phyloP scores from a whole-genome alignment of 2,113 vertebrate genomes.

The Anolis carolinensis region DNA sequence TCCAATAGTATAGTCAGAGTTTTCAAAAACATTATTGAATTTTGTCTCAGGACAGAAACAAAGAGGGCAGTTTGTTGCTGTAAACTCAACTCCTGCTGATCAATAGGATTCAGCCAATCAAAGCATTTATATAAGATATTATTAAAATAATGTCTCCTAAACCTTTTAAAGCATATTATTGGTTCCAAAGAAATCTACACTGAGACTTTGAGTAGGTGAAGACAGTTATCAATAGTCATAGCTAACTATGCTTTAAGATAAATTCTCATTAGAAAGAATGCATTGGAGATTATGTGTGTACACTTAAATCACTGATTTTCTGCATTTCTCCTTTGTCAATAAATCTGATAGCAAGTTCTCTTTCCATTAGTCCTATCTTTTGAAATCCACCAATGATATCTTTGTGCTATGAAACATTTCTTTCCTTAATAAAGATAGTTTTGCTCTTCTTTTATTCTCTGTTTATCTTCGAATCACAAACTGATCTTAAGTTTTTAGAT shows the following conservation, averaged over 20 bases:
- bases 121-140: slow-evolving; percentile 59
- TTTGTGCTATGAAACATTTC: neutral
- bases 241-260: neutral
- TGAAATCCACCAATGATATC: no score
- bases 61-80: slow-evolving; percentile 63
- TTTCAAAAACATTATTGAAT: slow-evolving; percentile 59
- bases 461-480: slow-evolving; percentile 8
- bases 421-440: neutral
- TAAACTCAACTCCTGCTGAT: slow-evolving; percentile 60
- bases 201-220: slow-evolving; percentile 30
- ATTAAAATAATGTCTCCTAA: slow-evolving; percentile 61
- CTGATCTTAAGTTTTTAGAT: slow-evolving; percentile 32
- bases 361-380: no score
- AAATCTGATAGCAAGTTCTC: neutral
- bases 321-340: neutral
- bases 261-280: slow-evolving; percentile 9
- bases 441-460: slow-evolving; percentile 39
- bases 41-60: slow-evolving; percentile 65
- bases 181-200: slow-evolving; percentile 46
- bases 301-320: neutral
- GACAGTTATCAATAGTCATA: slow-evolving; percentile 13
- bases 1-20: slow-evolving; percentile 50
- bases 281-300: slow-evolving; percentile 5
- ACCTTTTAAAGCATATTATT: slow-evolving; percentile 49
- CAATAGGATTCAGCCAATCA: slow-evolving; percentile 59